A percentile compares a stretch with the other conserved stretches of the same genome.
These are phyloP conservation scores for Patella caerulea DNA, from an alignment of 2,888 invertebrate genomes.

Conservation along the genomic window DNA sequence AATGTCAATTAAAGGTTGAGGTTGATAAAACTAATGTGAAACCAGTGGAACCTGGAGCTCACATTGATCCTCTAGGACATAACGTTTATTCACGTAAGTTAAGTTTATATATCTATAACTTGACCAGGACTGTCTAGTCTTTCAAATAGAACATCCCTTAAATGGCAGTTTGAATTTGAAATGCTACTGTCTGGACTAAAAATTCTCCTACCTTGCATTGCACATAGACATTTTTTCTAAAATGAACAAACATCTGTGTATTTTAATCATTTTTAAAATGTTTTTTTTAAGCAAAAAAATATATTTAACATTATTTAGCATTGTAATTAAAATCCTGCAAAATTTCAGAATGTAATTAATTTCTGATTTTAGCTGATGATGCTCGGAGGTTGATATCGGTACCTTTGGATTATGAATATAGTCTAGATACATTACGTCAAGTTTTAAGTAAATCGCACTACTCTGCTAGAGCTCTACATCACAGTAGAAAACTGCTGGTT, in stretches of 20 bases:
- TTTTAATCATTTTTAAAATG: too few relatives aligned
- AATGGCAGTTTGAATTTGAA: too few relatives aligned
- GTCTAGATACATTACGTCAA: conserved; percentile 57
- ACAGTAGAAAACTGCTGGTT: conserved; percentile 66
- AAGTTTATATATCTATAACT: too few relatives aligned
- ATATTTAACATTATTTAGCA: too few relatives aligned
- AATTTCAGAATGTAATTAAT: conserved; percentile 1
- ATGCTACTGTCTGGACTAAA: too few relatives aligned
- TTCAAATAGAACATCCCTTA: too few relatives aligned
- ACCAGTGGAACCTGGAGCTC: conserved; percentile 57
- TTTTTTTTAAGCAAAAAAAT: too few relatives aligned
- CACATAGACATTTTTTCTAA: too few relatives aligned
- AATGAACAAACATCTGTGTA: too few relatives aligned
- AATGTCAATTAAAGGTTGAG: conserved; percentile 59
- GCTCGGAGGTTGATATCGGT: conserved; percentile 64
- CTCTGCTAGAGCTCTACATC: conserved; percentile 65
- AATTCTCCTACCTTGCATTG: too few relatives aligned
- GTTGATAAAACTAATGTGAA: conserved; percentile 42
- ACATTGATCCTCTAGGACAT: conserved; percentile 65
- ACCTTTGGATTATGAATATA: conserved; percentile 65
- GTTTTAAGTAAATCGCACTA: conserved; percentile 62
- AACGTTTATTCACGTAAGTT: conserved; percentile 60
- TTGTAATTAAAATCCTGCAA: too few relatives aligned
- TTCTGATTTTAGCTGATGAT: conserved; percentile 43
- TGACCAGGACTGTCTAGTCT: too few relatives aligned